Percentiles rank a stretch among this genome's conserved stretches.
Conservation (phyloP, 2,888 invertebrate genomes). For the Neoscelio sp. region DNA sequence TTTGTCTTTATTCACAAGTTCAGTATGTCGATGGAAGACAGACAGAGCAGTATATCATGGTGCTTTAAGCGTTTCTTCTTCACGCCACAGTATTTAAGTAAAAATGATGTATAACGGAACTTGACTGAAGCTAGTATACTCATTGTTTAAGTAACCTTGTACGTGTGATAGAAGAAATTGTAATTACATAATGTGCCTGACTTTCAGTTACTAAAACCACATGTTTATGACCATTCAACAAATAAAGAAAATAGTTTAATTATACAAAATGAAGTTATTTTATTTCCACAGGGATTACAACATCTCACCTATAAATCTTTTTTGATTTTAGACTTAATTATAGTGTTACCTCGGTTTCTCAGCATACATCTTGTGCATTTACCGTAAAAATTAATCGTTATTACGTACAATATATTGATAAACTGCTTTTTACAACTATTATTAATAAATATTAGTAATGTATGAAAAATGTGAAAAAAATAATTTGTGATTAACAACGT, state of each 20-base stretch:
- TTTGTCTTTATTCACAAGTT: slow-evolving; percentile 54
- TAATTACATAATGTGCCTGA: slow-evolving; percentile 57
- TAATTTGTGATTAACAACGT: too few species aligned
- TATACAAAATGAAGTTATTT: slow-evolving; percentile 9
- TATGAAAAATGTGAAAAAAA: too few species aligned
- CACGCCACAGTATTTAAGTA: slow-evolving; percentile 10
- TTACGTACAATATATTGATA: not conserved
- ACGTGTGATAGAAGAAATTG: slow-evolving; percentile 69
- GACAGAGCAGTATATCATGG: slow-evolving; percentile 48
- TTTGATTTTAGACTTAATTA: slow-evolving; percentile 6
- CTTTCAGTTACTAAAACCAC: slow-evolving; percentile 2
- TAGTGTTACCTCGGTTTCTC: not conserved
- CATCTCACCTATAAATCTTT: slow-evolving; percentile 5
- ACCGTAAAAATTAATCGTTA: not conserved
- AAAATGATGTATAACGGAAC: slow-evolving; percentile 11
- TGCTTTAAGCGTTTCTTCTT: slow-evolving; percentile 18
- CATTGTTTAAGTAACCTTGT: slow-evolving; percentile 68
- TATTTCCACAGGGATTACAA: slow-evolving; percentile 2
- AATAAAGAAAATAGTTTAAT: slow-evolving; percentile 12
- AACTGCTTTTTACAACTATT: too few species aligned
- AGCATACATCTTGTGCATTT: not conserved
- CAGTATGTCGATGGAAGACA: slow-evolving; percentile 28
- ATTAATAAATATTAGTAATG: too few species aligned
- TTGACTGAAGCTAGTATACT: slow-evolving; percentile 1
- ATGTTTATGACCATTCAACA: slow-evolving; percentile 1